Percentiles rank a stretch among this genome's conserved stretches.
Evolutionary conservation across 2,113 vertebrate species (phyloP).

Genomic region (Aspiorhynchus laticeps): DNA sequence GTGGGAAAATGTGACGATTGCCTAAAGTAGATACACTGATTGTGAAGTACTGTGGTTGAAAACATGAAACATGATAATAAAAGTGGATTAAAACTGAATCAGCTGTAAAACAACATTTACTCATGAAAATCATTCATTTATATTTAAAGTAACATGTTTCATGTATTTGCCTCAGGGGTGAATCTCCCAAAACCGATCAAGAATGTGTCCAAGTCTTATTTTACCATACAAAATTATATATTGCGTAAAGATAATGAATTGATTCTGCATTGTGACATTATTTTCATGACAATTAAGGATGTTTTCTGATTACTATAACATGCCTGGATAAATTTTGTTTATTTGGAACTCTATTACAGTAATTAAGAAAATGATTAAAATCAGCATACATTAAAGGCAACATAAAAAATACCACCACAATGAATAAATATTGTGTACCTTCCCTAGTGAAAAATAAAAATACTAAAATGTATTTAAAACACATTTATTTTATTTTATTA

Average conservation of each 20-base stretch:
- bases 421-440: not conserved
- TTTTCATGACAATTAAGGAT: not conserved
- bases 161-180: not conserved
- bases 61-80: conserved; percentile 49
- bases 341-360: not conserved
- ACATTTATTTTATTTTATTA: not conserved
- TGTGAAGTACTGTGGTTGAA: conserved; percentile 40
- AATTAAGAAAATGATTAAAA: not conserved
- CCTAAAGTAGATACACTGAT: conserved; percentile 57
- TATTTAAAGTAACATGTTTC: conserved; percentile 2
- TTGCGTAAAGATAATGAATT: not conserved
- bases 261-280: not conserved
- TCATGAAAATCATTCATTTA: not conserved
- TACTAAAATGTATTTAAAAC: too few species aligned
- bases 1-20: not conserved
- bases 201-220: not conserved
- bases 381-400: not conserved
- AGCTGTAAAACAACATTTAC: not conserved
- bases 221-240: not conserved
- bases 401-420: not conserved
- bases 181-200: not conserved
- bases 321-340: not conserved
- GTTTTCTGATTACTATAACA: not conserved
- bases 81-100: not conserved
- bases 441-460: not conserved